phyloP scores from a whole-genome alignment of 2,888 invertebrate species.

The Eristalis arbustorum region DNA sequence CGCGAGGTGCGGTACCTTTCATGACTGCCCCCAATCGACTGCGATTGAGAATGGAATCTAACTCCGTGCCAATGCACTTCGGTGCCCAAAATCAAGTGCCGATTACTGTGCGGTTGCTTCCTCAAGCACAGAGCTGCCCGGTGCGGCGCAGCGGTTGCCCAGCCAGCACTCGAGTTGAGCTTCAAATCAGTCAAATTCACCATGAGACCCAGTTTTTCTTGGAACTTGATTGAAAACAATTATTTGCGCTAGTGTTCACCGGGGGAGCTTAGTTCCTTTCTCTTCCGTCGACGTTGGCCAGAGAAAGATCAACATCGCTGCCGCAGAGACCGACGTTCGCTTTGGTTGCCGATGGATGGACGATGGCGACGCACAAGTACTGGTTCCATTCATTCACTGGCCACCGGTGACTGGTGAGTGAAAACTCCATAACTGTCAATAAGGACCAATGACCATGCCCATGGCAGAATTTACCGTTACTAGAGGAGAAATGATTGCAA shows the following conservation, averaged over 20 bases:
- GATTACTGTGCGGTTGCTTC: not conserved
- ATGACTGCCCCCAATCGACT: not conserved
- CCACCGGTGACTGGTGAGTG: not conserved
- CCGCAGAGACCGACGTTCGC: conserved; percentile 1
- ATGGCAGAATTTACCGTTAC: conserved; percentile 32
- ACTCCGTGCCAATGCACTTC: not conserved
- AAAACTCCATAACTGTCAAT: conserved; percentile 9
- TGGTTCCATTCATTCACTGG: conserved; percentile 16
- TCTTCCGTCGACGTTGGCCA: conserved; percentile 13
- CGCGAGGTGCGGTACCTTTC: not conserved
- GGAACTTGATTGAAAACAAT: conserved; percentile 39
- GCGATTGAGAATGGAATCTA: not conserved
- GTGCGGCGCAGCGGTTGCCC: not conserved
- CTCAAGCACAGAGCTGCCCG: not conserved
- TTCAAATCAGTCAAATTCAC: conserved; percentile 32
- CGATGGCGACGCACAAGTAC: conserved; percentile 27
- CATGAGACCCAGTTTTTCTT: not conserved
- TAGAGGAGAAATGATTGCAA: conserved; percentile 51
- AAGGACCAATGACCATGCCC: conserved; percentile 40
- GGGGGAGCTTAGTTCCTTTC: conserved; percentile 49
- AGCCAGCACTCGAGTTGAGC: not conserved
- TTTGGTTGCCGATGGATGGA: not conserved
- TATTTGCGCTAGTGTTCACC: conserved; percentile 2
- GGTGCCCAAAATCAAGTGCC: not conserved
- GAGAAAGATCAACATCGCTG: conserved; percentile 11